Conservation (phyloP, 1,140 invertebrate genomes). For the Diuraphis noxia region DNA sequence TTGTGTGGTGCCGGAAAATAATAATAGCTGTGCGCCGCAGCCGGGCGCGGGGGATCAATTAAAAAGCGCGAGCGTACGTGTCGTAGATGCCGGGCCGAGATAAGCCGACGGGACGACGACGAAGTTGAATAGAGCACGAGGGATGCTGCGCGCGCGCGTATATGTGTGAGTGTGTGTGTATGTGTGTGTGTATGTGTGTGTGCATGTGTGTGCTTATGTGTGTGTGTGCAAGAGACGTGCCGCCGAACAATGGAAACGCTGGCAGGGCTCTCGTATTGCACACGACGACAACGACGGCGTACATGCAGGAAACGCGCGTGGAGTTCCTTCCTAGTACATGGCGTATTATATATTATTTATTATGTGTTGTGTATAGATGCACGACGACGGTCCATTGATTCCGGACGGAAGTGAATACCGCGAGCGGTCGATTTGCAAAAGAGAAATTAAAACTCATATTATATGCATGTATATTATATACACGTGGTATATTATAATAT, state of each 20-base stretch:
- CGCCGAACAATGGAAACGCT: constrained; percentile 43
- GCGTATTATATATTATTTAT: too few relatives aligned
- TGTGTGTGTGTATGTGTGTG: background rate
- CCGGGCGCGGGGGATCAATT: constrained; percentile 49
- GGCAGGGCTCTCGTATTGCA: constrained; percentile 46
- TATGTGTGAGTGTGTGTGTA: background rate
- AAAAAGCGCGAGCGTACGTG: constrained; percentile 50
- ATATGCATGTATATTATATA: too few relatives aligned
- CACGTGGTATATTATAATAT: background rate
- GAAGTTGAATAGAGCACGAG: constrained; percentile 42
- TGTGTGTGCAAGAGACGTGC: constrained; percentile 41
- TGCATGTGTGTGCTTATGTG: background rate
- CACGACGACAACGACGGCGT: background rate
- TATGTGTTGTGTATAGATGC: background rate
- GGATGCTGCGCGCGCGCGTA: constrained; percentile 11
- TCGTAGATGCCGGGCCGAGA: constrained; percentile 49
- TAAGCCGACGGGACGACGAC: constrained; percentile 42
- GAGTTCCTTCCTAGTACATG: constrained; percentile 8
- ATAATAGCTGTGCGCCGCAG: constrained; percentile 18
- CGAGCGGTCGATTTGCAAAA: background rate
- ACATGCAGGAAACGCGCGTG: constrained; percentile 14
- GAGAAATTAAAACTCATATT: background rate
- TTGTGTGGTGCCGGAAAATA: constrained; percentile 9
- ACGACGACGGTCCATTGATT: constrained; percentile 21
- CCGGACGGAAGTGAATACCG: constrained; percentile 44